A percentile compares a stretch with the other conserved stretches of the same genome.
Evolutionary conservation across 2,888 invertebrate species (phyloP).

Genomic region (Cheilosia urbana): DNA sequence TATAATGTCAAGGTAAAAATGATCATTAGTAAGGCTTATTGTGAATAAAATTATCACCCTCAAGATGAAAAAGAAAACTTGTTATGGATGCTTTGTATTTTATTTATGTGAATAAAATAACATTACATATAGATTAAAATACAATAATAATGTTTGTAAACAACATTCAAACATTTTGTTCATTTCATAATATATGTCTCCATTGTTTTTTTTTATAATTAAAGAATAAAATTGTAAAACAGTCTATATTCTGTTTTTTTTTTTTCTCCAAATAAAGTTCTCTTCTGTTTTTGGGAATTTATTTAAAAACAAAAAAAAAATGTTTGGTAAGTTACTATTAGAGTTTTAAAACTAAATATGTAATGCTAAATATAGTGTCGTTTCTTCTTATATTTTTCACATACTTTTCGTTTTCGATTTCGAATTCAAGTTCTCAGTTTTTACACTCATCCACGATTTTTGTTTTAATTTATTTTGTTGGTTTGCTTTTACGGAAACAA

Average conservation of each 20-base stretch:
- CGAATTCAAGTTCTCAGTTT: constrained; percentile 21
- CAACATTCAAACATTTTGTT: constrained; percentile 74
- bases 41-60: no score
- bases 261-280: constrained; percentile 19
- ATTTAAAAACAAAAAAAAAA: constrained; percentile 10
- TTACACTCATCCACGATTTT: constrained; percentile 32
- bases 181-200: constrained; percentile 71
- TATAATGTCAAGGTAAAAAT: no score
- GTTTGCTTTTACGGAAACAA: constrained; percentile 6
- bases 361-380: constrained; percentile 15
- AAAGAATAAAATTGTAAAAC: constrained; percentile 75
- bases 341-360: constrained; percentile 31
- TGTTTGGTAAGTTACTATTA: constrained; percentile 28
- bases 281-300: constrained; percentile 1
- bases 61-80: not conserved
- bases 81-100: constrained; percentile 72
- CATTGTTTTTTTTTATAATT: constrained; percentile 58
- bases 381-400: constrained; percentile 14
- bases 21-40: no score
- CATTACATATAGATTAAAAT: constrained; percentile 76
- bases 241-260: constrained; percentile 74
- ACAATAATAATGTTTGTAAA: constrained; percentile 76
- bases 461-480: constrained; percentile 13
- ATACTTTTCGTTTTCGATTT: constrained; percentile 28
- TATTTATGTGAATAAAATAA: constrained; percentile 76